Conservation (phyloP, 2,888 invertebrate species). For the Epinotia ramella region DNA sequence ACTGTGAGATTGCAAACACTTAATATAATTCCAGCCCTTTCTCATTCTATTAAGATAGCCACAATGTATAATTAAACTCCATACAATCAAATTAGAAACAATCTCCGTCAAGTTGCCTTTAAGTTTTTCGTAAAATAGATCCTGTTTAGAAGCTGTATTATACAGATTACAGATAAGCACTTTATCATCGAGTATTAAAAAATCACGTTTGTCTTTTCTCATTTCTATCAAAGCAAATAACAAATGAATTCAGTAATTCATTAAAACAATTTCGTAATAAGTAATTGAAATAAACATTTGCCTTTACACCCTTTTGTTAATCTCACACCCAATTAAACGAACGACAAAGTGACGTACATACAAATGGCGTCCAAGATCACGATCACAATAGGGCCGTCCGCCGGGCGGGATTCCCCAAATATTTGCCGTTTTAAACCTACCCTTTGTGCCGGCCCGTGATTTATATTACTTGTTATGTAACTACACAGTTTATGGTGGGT, state of each 20-base stretch:
- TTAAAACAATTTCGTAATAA: not conserved
- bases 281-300: not conserved
- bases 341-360: constrained; percentile 9
- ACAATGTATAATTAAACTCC: no score
- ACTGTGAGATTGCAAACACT: no score
- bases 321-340: constrained; percentile 1
- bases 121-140: no score
- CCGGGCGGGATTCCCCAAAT: constrained; percentile 32
- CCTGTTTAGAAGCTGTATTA: no score
- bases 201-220: no score
- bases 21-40: no score
- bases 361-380: constrained; percentile 21
- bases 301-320: not conserved
- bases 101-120: no score
- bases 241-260: not conserved
- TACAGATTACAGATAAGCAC: no score
- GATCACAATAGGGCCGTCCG: constrained; percentile 32
- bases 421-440: constrained; percentile 44
- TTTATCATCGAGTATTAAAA: no score
- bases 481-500: not conserved
- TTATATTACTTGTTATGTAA: constrained; percentile 46
- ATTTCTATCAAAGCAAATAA: not conserved
- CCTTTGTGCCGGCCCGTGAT: constrained; percentile 43
- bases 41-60: no score
- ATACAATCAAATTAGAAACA: no score